These are phyloP conservation scores for Hypsibius dujardini DNA, from an alignment of 1,140 invertebrate genomes.

Conservation along the genomic window DNA sequence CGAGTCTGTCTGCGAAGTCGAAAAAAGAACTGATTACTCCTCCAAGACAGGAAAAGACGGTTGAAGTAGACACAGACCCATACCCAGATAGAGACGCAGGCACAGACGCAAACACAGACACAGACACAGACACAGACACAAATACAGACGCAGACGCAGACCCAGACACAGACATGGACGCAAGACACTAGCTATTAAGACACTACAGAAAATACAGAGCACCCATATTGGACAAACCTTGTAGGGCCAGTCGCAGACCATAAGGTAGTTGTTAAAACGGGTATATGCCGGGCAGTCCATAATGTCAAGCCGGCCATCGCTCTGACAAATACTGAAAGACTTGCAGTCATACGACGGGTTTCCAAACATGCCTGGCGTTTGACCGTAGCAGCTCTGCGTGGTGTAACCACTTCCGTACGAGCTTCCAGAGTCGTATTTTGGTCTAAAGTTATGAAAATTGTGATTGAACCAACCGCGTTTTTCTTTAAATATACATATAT, in stretches of 20 bases:
- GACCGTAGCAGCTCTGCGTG: constrained; percentile 8
- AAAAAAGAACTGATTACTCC: background rate
- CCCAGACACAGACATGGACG: no score
- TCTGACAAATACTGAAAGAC: background rate
- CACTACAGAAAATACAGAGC: background rate
- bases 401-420: no score
- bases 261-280: background rate
- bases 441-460: no score
- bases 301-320: background rate
- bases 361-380: background rate
- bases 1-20: background rate
- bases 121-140: no score
- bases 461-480: no score
- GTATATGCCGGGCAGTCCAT: background rate
- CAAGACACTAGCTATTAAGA: no score
- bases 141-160: no score
- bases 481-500: no score
- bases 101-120: no score
- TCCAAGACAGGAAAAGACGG: background rate
- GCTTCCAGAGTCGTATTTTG: background rate
- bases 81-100: background rate
- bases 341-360: background rate
- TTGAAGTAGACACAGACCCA: background rate
- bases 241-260: background rate
- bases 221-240: background rate